phyloP scores from a whole-genome alignment of 1,140 invertebrate genomes.

The Lepidurus couesii region DNA sequence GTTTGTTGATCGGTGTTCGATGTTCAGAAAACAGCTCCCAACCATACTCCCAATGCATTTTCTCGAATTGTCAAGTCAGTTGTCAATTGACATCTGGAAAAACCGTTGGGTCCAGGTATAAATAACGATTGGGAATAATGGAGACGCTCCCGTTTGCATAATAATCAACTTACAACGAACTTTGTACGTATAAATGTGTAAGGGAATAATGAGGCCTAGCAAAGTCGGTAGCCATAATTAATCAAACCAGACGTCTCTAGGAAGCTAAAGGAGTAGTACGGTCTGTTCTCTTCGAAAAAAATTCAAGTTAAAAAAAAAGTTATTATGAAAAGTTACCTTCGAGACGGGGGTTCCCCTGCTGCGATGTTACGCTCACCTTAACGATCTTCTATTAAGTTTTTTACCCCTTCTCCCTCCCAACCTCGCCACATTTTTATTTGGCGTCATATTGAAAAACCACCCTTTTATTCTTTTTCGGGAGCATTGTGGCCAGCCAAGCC shows the following conservation, averaged over 20 bases:
- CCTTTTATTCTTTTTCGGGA: not conserved
- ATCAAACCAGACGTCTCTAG: not conserved
- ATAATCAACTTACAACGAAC: not conserved
- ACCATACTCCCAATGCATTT: no score
- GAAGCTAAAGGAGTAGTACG: not conserved
- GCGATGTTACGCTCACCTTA: conserved; percentile 14
- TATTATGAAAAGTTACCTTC: not conserved
- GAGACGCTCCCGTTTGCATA: not conserved
- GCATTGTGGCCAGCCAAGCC: not conserved
- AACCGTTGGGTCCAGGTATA: not conserved
- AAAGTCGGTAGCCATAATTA: not conserved
- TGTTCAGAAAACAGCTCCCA: no score
- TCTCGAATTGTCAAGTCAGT: no score
- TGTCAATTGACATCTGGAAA: not conserved
- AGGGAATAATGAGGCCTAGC: conserved; percentile 8
- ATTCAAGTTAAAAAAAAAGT: not conserved
- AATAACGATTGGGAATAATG: not conserved
- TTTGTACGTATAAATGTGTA: not conserved
- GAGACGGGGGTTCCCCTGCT: not conserved
- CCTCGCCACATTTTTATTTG: conserved; percentile 4
- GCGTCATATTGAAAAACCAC: conserved; percentile 19
- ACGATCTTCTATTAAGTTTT: not conserved
- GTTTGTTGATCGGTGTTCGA: not conserved
- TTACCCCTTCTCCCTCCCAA: not conserved
- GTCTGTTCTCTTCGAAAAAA: not conserved